Evolutionary conservation across 2,888 invertebrate species (phyloP), one percentile per base, ranked within the genome.

Genomic region (Cryptops parisi): DNA sequence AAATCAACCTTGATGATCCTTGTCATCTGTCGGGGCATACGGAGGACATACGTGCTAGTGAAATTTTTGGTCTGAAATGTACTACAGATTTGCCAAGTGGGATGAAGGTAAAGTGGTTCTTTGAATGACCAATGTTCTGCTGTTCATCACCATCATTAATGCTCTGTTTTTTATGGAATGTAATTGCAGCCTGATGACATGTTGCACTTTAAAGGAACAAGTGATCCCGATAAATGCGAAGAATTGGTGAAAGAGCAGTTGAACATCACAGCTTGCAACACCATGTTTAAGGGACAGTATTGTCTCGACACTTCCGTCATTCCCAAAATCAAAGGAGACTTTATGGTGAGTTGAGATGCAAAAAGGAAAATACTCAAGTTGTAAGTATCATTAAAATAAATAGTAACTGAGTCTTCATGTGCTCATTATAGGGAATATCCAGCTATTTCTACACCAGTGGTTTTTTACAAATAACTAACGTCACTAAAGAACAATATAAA

Each of bases 391-490:
- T n/a, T n/a, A n/a, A n/a, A n/a, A n/a, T n/a, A n/a, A n/a, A n/a
- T n/a, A n/a, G n/a, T n/a, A n/a, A n/a, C n/a, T n/a, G n/a, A n/a
- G n/a, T n/a, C n/a, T n/a, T n/a, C n/a, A n/a, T n/a, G n/a, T n/a
- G n/a, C n/a, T n/a, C n/a, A n/a, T n/a, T n/a, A 17, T 17, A 47
- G 47, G 47, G 27, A 21, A 47, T 47, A 3, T 47, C 47, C 2
- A 47, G 47, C 27, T 47, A 27, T 19, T 47, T n/a, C 26, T 47
- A 25, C 27, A 33, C 27, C 27, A 2, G 9, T 27, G 19, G 4
- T 25, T 47, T 17, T n/a, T 17, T 47, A 33, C 33, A 33, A 33
- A 33, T 33, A 33, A 15, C 9, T 33, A 33, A 33, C 15, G 33
- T 9, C 33, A 33, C 33, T 15, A 33, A 33, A 33, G n/a, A n/a